These are phyloP conservation scores for Myiothlypis chrysogaster DNA, from an alignment of 2,797 vertebrate species.

Conservation along the genomic window DNA sequence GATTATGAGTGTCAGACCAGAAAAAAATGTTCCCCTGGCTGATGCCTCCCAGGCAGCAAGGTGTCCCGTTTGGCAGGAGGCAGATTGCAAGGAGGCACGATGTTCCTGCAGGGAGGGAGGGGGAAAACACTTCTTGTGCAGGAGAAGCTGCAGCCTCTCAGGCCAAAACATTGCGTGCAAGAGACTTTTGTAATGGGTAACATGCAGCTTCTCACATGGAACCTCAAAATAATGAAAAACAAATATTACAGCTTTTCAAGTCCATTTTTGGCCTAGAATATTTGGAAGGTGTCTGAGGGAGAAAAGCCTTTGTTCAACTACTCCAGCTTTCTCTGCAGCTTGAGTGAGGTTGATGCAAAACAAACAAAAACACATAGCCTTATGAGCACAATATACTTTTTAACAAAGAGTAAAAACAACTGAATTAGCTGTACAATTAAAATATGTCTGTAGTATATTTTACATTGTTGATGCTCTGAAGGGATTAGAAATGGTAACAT, in stretches of 20 bases:
- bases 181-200: not conserved
- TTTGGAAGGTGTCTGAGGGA: not conserved
- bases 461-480: not conserved
- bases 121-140: not conserved
- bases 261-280: not conserved
- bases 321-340: not conserved
- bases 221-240: not conserved
- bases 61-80: not conserved
- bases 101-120: not conserved
- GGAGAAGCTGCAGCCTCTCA: not conserved
- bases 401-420: not conserved
- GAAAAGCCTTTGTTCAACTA: not conserved
- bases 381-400: not conserved
- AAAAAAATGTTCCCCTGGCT: not conserved
- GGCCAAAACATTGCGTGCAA: accelerated
- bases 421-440: not conserved
- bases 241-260: not conserved
- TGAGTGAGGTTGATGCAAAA: not conserved
- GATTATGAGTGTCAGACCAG: not conserved
- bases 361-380: not conserved
- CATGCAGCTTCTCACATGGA: not conserved
- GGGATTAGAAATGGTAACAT: not conserved
- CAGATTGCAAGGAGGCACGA: not conserved
- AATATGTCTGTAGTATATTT: not conserved
- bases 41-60: not conserved